phyloP scores from a whole-genome alignment of 1,140 invertebrate species.

The Wiebesia pumilae region DNA sequence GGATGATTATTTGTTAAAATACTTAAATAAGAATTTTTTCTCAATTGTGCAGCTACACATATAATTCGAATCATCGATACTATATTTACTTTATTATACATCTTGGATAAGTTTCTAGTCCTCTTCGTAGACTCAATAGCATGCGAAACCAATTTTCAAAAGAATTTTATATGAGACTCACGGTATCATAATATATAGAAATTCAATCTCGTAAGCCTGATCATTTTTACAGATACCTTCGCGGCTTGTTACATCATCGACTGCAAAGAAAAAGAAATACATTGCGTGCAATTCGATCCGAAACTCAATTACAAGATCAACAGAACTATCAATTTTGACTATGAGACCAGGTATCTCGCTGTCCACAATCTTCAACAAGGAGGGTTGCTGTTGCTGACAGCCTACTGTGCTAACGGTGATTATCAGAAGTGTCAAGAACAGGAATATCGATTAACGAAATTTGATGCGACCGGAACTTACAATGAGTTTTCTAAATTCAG shows the following conservation, averaged over 20 bases:
- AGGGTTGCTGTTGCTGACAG: neutral
- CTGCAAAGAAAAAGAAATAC: neutral
- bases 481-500: constrained; percentile 8
- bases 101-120: too few relatives aligned
- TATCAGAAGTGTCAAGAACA: neutral
- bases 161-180: too few relatives aligned
- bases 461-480: neutral
- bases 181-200: too few relatives aligned
- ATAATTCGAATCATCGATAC: too few relatives aligned
- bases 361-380: constrained; percentile 4
- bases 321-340: neutral
- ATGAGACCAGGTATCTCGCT: constrained; percentile 4
- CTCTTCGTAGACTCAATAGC: too few relatives aligned
- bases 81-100: too few relatives aligned
- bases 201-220: neutral
- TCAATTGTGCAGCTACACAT: too few relatives aligned
- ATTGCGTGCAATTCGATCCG: constrained; percentile 15
- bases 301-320: neutral
- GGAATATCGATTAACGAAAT: neutral
- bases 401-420: neutral
- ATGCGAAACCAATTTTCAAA: too few relatives aligned
- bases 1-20: too few relatives aligned
- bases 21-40: too few relatives aligned
- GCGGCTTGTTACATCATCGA: neutral
- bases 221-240: neutral